phyloP scores from a whole-genome alignment of 2,888 invertebrate species.

The Ptychoptera albimana region DNA sequence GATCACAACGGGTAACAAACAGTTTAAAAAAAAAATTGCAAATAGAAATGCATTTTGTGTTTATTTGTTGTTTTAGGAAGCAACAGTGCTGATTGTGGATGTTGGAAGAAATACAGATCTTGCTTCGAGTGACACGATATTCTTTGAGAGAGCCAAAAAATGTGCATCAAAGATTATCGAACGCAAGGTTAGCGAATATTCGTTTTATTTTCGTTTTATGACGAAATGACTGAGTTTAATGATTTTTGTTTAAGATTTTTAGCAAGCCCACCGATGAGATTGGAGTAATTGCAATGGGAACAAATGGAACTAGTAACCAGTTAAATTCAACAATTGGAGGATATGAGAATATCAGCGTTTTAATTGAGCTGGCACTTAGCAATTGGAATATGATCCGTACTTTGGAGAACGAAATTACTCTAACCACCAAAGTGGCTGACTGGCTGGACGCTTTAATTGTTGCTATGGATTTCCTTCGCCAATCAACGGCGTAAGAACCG shows the following conservation, averaged over 20 bases:
- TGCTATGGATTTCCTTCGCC: slow-evolving; percentile 36
- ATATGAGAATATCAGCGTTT: slow-evolving; percentile 41
- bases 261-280: slow-evolving; percentile 46
- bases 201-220: too few species aligned
- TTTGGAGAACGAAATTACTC: slow-evolving; percentile 22
- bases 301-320: slow-evolving; percentile 36
- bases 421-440: slow-evolving; percentile 37
- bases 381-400: slow-evolving; percentile 41
- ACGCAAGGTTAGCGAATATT: too few species aligned
- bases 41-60: neutral
- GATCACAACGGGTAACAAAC: neutral
- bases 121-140: neutral
- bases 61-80: neutral
- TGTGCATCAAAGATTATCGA: too few species aligned
- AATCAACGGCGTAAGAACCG: slow-evolving; percentile 19
- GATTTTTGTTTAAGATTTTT: slow-evolving; percentile 41
- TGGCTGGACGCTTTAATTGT: slow-evolving; percentile 48
- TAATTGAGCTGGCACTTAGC: slow-evolving; percentile 34
- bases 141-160: too few species aligned
- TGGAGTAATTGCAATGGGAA: slow-evolving; percentile 46
- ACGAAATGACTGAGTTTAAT: too few species aligned
- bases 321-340: slow-evolving; percentile 19
- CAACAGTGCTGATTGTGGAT: neutral
- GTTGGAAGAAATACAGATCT: neutral
- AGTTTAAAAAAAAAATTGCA: neutral